Evolutionary conservation across 2,888 invertebrate genomes (phyloP), one percentile per base, ranked within the genome.

Genomic region (Dromius quadrimaculatus): DNA sequence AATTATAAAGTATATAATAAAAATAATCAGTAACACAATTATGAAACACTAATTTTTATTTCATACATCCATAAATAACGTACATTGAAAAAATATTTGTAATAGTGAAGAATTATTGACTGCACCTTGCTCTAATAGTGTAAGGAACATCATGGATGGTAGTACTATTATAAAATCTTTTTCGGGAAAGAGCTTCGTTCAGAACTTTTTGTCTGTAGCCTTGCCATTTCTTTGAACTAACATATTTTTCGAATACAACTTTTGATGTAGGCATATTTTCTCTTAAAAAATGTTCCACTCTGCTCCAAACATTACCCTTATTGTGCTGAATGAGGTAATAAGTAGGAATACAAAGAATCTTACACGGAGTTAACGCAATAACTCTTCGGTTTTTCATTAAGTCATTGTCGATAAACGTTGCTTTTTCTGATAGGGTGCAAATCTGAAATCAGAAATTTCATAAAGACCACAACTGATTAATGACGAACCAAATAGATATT

Each of bases 251-350:
- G 77, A 88, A 88, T 9, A 90, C 79, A 75, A 86, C 80, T 74
- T 85, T 81, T 54, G 86, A 85, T 1, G 81, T 83, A 0, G 90
- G 90, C 75, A 89, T 87, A 80, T 86, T 83, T 0, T 84, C 85
- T 70, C 87, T 84, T 69, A 90, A 80, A 75, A 86, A 90, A 59
- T 87, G 84, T 74, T 85, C 83, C 22, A 90, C 87, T 22, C 87
- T 84, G 20, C 85, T 84, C 90, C 90, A 90, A 38, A 89, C 87
- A 75, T 89, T 88, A 4, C 87, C 88, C 0, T 85, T 85, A 77
- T 89, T 89, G 47, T 87, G 86, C 74, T 89, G 88, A 36, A 89
- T 77, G 11, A 92, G 81, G 88, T 90, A 92, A 76, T 89, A 88
- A 72, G 87, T 86, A 0, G 92, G 92, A 69, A 92, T 80, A 34